Conservation (phyloP, 2,113 vertebrate genomes). For the Anguilla rostrata region DNA sequence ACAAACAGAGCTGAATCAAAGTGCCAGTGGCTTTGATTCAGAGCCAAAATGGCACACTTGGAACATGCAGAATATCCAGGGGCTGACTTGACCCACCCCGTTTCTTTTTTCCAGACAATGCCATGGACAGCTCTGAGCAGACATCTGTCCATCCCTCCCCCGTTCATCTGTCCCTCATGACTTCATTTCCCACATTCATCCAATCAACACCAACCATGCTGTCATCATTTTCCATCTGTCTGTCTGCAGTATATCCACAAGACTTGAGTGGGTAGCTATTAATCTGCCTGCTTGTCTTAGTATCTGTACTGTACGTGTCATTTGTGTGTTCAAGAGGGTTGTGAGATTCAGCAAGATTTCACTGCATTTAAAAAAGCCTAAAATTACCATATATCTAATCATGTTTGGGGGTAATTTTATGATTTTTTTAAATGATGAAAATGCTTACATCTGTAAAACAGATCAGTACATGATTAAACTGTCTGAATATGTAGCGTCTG, state of each 20-base stretch:
- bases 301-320: neutral
- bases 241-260: conserved; percentile 57
- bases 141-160: conserved; percentile 59
- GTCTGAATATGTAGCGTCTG: neutral
- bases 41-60: conserved; percentile 15
- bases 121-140: conserved; percentile 13
- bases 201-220: conserved; percentile 52
- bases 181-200: conserved; percentile 57
- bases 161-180: conserved; percentile 57
- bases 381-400: neutral
- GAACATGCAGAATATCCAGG: conserved; percentile 1
- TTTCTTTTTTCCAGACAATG: conserved; percentile 52
- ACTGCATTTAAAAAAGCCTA: neutral
- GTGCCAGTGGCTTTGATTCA: neutral
- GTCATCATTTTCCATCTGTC: conserved; percentile 58
- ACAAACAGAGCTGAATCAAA: neutral
- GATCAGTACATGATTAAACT: too few relatives aligned
- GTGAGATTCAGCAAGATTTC: neutral
- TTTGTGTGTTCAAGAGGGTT: neutral
- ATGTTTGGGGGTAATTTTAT: neutral
- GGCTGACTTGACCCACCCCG: conserved; percentile 42
- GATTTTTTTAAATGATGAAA: too few relatives aligned
- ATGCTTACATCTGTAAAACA: too few relatives aligned
- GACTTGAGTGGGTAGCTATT: conserved; percentile 60
- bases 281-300: conserved; percentile 43